phyloP scores from a whole-genome alignment of 2,888 invertebrate genomes.

The Meiosimyza platycephala region DNA sequence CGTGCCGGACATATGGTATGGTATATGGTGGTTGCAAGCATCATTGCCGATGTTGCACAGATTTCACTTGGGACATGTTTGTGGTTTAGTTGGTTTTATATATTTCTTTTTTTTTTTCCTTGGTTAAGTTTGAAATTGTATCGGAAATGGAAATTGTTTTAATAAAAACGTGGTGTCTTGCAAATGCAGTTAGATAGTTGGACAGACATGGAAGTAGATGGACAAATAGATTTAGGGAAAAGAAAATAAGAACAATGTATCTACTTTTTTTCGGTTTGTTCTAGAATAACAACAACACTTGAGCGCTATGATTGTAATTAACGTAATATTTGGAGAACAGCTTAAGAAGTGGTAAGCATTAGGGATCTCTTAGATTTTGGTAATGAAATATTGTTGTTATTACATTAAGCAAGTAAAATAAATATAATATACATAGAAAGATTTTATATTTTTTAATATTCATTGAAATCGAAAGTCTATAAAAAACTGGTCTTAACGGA shows the following conservation, averaged over 20 bases:
- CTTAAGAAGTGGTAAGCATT: background rate
- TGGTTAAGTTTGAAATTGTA: constrained; percentile 3
- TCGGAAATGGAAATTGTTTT: constrained; percentile 33
- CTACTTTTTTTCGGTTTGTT: background rate
- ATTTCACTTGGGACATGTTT: constrained; percentile 15
- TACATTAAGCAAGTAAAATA: background rate
- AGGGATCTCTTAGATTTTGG: background rate
- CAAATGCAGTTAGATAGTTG: constrained; percentile 19
- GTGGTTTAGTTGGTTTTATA: background rate
- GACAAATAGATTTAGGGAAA: background rate
- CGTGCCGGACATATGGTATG: background rate
- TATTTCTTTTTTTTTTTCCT: background rate
- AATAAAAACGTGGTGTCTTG: constrained; percentile 9
- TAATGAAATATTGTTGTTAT: background rate
- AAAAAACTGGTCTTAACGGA: no score
- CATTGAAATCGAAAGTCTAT: no score
- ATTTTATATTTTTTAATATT: no score
- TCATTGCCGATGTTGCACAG: background rate
- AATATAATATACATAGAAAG: background rate
- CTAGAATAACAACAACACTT: background rate
- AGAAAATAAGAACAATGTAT: background rate
- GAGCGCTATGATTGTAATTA: constrained; percentile 1
- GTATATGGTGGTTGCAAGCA: background rate
- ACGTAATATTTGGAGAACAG: background rate
- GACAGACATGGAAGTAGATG: background rate